Percentiles rank a stretch among this genome's conserved stretches.
phyloP scores from a whole-genome alignment of 1,140 invertebrate genomes.

The Cydia strobilella region DNA sequence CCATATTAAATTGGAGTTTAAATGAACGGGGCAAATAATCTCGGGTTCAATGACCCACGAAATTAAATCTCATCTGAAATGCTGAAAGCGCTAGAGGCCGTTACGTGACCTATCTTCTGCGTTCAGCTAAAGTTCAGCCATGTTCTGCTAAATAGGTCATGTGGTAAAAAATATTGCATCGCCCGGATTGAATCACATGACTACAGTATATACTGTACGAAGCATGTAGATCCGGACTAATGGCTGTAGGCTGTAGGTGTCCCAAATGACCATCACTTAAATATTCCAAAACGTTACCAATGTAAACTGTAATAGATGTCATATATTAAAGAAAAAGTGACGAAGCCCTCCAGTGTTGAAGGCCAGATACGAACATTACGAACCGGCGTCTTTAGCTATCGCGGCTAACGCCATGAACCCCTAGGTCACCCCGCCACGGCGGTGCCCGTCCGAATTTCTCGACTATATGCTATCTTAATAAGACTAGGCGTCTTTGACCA shows the following conservation, averaged over 20 bases:
- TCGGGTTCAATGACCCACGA: neutral
- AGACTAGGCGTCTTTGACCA: too few relatives aligned
- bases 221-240: slow-evolving; percentile 6
- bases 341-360: too few relatives aligned
- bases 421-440: too few relatives aligned
- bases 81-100: slow-evolving; percentile 10
- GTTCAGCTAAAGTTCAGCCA: slow-evolving; percentile 18
- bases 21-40: neutral
- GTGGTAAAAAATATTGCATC: neutral
- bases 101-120: slow-evolving; percentile 24
- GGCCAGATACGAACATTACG: too few relatives aligned
- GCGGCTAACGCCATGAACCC: too few relatives aligned
- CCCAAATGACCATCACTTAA: neutral
- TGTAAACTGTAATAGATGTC: too few relatives aligned
- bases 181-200: slow-evolving; percentile 5
- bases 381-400: too few relatives aligned
- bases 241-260: neutral
- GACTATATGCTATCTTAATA: too few relatives aligned
- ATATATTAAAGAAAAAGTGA: too few relatives aligned
- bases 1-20: neutral
- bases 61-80: slow-evolving; percentile 19
- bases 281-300: neutral
- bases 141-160: slow-evolving; percentile 7
- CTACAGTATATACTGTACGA: neutral
- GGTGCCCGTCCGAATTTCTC: too few relatives aligned